These are phyloP conservation scores for Valencia hispanica DNA, from an alignment of 2,797 vertebrate genomes.

Conservation along the genomic window DNA sequence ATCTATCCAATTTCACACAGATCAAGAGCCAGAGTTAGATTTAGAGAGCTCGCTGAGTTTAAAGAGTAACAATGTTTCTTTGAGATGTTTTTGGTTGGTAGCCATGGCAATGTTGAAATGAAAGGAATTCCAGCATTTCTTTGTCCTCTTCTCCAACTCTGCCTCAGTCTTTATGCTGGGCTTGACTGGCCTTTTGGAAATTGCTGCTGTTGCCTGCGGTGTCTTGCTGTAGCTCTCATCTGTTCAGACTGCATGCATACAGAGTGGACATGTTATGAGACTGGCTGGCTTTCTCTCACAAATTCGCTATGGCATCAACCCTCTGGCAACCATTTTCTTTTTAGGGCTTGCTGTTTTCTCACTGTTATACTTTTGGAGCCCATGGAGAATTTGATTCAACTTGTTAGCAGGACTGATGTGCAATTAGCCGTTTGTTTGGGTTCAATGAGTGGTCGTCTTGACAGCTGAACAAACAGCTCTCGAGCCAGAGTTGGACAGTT, in stretches of 20 bases:
- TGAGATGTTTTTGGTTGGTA: constrained; percentile 53
- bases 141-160: constrained; percentile 57
- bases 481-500: neutral
- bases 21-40: constrained; percentile 45
- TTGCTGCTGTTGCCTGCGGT: constrained; percentile 66
- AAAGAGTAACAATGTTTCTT: constrained; percentile 49
- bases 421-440: constrained; percentile 48
- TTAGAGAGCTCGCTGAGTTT: constrained; percentile 50
- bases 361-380: constrained; percentile 32
- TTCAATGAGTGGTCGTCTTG: constrained; percentile 34
- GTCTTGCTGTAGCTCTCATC: constrained; percentile 70
- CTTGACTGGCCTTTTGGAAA: constrained; percentile 72
- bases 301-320: constrained; percentile 47
- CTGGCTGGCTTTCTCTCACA: constrained; percentile 47
- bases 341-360: constrained; percentile 44
- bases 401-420: constrained; percentile 57
- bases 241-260: constrained; percentile 64
- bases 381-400: constrained; percentile 39
- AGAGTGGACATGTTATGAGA: constrained; percentile 56
- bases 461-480: constrained; percentile 35
- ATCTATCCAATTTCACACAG: constrained; percentile 54
- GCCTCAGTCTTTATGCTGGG: constrained; percentile 48
- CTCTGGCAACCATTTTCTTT: constrained; percentile 54
- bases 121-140: constrained; percentile 54
- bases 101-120: constrained; percentile 66